Conservation (phyloP, 2,888 invertebrate genomes). For the Pimpla rufipes region DNA sequence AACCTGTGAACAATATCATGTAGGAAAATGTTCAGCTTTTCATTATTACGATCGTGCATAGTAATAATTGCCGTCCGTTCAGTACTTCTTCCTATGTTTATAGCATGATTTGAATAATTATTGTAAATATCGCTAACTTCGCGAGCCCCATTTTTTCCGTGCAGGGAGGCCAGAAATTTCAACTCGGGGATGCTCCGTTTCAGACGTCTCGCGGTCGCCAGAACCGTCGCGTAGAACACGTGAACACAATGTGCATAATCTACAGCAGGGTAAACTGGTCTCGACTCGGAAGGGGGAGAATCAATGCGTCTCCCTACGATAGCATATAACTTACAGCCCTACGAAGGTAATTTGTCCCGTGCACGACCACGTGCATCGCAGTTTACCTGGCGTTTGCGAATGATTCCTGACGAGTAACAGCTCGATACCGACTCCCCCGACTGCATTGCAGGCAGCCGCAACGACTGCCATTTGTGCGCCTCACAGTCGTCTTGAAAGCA, state of each 20-base stretch:
- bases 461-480: conserved; percentile 8
- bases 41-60: no score
- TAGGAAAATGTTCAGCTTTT: no score
- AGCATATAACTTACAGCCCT: conserved; percentile 31
- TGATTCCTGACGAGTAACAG: conserved; percentile 79
- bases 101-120: no score
- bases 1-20: no score
- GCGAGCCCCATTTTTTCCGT: background rate
- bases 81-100: no score
- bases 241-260: background rate
- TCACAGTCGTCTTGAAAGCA: conserved; percentile 21
- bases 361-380: conserved; percentile 55
- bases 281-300: background rate
- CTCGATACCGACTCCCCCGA: conserved; percentile 79
- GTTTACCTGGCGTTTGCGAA: conserved; percentile 78
- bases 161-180: no score
- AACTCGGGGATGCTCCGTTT: background rate
- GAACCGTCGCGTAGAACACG: background rate
- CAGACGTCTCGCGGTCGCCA: background rate
- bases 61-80: no score
- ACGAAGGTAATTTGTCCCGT: conserved; percentile 43
- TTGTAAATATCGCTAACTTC: no score
- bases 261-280: background rate
- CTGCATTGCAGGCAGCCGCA: conserved; percentile 80
- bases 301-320: conserved; percentile 15